Percentiles rank a stretch among this genome's conserved stretches.
These are phyloP conservation scores for Toxostoma redivivum DNA, from an alignment of 2,113 vertebrate species.

Conservation along the genomic window DNA sequence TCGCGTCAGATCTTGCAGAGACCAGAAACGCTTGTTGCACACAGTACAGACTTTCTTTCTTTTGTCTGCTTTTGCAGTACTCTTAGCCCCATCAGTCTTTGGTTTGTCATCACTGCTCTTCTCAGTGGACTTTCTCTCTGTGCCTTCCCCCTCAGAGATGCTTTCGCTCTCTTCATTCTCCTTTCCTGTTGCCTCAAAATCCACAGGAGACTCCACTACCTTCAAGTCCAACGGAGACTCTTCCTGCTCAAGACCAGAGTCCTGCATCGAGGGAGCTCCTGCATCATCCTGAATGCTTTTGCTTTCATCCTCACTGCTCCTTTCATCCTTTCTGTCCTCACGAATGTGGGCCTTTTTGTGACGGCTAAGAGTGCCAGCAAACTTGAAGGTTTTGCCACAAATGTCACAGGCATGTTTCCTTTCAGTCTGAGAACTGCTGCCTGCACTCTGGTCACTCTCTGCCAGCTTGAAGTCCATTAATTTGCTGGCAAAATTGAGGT, in stretches of 20 bases:
- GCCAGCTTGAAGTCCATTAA: constrained; percentile 94
- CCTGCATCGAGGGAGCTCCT: constrained; percentile 15
- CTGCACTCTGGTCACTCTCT: constrained; percentile 49
- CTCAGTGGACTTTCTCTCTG: constrained; percentile 75
- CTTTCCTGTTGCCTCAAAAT: constrained; percentile 55
- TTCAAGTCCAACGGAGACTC: constrained; percentile 60
- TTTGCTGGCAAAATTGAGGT: constrained; percentile 93
- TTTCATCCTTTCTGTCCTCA: constrained; percentile 70
- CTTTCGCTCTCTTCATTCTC: constrained; percentile 75
- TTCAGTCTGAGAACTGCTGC: constrained; percentile 69
- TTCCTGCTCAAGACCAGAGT: constrained; percentile 49
- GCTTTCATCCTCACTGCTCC: constrained; percentile 48
- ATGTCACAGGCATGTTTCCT: constrained; percentile 83
- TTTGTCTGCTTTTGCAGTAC: constrained; percentile 87
- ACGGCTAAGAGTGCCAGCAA: constrained; percentile 88
- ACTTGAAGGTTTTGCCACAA: constrained; percentile 93
- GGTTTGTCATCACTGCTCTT: constrained; percentile 84
- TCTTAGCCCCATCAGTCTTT: constrained; percentile 77
- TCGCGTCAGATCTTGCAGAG: constrained; percentile 94
- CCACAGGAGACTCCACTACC: constrained; percentile 51
- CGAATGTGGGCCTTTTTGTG: constrained; percentile 86
- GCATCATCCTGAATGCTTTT: constrained; percentile 18
- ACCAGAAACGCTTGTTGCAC: constrained; percentile 97
- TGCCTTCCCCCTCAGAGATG: constrained; percentile 78
- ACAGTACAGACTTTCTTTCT: constrained; percentile 96